Evolutionary conservation across 2,888 invertebrate species (phyloP).

Genomic region (Pyrocoelia pectoralis): DNA sequence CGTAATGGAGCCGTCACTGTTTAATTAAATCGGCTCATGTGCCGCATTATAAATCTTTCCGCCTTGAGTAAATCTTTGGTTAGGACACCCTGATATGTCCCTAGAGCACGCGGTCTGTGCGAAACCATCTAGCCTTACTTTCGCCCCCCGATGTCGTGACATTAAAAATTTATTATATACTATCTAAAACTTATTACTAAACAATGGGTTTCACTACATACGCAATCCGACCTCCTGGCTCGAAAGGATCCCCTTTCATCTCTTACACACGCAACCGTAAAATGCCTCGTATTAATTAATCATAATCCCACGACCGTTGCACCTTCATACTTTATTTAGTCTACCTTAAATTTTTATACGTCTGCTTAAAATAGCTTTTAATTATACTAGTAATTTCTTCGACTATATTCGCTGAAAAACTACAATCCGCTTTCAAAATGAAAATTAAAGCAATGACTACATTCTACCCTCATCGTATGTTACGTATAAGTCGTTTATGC

Average conservation of each 20-base stretch:
- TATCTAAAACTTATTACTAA: slow-evolving; percentile 25
- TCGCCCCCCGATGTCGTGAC: slow-evolving; percentile 22
- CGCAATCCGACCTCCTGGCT: neutral
- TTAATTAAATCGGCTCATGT: slow-evolving; percentile 51
- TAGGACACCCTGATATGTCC: slow-evolving; percentile 36
- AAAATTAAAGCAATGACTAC: too few species aligned
- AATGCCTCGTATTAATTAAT: slow-evolving; percentile 9
- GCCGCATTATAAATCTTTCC: slow-evolving; percentile 48
- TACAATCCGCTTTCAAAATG: too few species aligned
- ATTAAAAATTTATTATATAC: slow-evolving; percentile 34
- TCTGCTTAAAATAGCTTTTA: neutral
- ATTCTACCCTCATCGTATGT: too few species aligned
- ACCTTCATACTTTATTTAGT: neutral
- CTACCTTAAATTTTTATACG: neutral
- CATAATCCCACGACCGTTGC: neutral
- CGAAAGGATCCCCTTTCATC: slow-evolving; percentile 3
- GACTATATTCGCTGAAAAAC: too few species aligned
- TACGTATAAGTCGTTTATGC: too few species aligned
- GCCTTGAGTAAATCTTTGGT: slow-evolving; percentile 43
- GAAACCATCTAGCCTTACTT: slow-evolving; percentile 29
- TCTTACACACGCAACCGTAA: slow-evolving; percentile 17
- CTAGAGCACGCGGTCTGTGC: slow-evolving; percentile 34
- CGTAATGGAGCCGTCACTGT: slow-evolving; percentile 51
- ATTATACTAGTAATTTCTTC: neutral
- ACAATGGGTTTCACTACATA: slow-evolving; percentile 13